A percentile compares a stretch with the other conserved stretches of the same genome.
phyloP scores from a whole-genome alignment of 2,888 invertebrate species.

The Lithophane leautieri region DNA sequence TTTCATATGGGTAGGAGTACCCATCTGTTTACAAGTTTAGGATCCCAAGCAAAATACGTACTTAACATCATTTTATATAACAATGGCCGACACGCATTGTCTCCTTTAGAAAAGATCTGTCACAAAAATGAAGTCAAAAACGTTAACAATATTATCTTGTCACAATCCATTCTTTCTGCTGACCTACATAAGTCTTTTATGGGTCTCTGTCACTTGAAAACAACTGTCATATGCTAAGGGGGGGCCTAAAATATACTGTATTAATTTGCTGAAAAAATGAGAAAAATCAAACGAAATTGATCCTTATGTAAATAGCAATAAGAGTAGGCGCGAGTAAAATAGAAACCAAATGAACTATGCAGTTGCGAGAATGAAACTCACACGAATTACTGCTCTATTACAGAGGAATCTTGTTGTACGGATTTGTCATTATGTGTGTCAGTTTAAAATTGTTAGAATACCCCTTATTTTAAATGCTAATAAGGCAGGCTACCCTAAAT shows the following conservation, averaged over 20 bases:
- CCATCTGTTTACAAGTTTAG: constrained; percentile 1
- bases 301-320: accelerated
- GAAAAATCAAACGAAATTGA: constrained; percentile 9
- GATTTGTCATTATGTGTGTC: too few species aligned
- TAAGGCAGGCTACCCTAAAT: constrained; percentile 70
- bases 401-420: accelerated
- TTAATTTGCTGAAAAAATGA: not conserved
- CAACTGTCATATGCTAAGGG: constrained; percentile 50
- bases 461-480: constrained; percentile 81
- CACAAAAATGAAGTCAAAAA: constrained; percentile 53
- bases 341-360: not conserved
- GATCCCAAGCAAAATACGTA: not conserved
- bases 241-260: not conserved
- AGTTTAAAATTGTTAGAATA: constrained; percentile 58
- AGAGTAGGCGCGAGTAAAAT: not conserved
- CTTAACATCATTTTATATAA: not conserved
- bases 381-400: constrained; percentile 17
- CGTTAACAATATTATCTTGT: constrained; percentile 65
- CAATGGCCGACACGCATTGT: constrained; percentile 24
- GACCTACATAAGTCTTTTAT: constrained; percentile 78
- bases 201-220: constrained; percentile 54
- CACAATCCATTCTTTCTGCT: constrained; percentile 63
- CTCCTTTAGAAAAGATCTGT: constrained; percentile 28
- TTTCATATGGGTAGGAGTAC: not conserved
- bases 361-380: not conserved